These are phyloP conservation scores for Cranoglanis bouderius DNA, from an alignment of 2,113 vertebrate genomes.

Conservation along the genomic window DNA sequence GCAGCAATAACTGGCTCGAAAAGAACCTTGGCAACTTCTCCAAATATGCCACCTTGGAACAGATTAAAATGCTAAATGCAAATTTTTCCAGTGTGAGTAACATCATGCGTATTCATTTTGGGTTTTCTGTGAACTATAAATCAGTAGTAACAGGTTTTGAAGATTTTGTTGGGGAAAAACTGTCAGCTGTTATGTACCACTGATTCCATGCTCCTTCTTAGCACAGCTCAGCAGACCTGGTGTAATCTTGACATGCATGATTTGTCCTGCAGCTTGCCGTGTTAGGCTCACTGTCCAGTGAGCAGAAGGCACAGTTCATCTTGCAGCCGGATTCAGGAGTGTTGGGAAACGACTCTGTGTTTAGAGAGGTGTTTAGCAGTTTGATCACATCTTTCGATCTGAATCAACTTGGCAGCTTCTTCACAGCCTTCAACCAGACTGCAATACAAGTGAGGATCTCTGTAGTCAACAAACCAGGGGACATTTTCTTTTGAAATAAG, in stretches of 20 bases:
- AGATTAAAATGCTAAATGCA: conserved; percentile 55
- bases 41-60: conserved; percentile 39
- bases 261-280: too few species aligned
- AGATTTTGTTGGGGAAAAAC: too few species aligned
- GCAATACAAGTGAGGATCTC: too few species aligned
- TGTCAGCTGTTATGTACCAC: too few species aligned
- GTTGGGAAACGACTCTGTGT: conserved; percentile 37
- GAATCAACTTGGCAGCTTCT: conserved; percentile 42
- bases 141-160: too few species aligned
- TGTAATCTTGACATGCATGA: too few species aligned
- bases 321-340: conserved; percentile 37
- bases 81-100: conserved; percentile 62
- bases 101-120: too few species aligned
- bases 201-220: too few species aligned
- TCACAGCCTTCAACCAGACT: conserved; percentile 36
- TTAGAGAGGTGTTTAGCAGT: conserved; percentile 36
- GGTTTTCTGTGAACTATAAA: too few species aligned
- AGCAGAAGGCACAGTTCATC: conserved; percentile 47
- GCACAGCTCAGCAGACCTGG: too few species aligned
- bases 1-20: conserved; percentile 50
- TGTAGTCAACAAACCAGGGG: too few species aligned
- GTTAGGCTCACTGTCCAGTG: conserved; percentile 29
- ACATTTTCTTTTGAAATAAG: too few species aligned
- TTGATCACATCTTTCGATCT: conserved; percentile 24
- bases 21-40: conserved; percentile 58